Evolutionary conservation across 2,888 invertebrate species (phyloP).

Genomic region (Chaetogeoica ovagalla): DNA sequence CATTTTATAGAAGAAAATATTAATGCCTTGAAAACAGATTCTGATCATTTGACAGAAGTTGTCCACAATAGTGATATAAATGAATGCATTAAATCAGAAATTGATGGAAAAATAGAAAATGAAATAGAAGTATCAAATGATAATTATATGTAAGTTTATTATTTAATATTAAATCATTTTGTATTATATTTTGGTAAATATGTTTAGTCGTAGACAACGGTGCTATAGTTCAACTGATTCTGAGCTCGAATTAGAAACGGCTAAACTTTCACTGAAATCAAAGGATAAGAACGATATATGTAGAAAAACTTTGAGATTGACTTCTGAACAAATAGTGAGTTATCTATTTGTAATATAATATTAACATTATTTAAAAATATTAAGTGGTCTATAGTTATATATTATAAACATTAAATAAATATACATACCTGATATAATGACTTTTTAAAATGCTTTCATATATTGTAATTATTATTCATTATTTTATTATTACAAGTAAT

Average conservation of each 20-base stretch:
- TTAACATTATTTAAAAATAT: neutral
- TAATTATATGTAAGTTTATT: slow-evolving; percentile 28
- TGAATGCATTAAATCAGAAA: slow-evolving; percentile 34
- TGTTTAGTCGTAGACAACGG: slow-evolving; percentile 41
- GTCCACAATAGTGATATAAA: slow-evolving; percentile 16
- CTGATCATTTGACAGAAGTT: slow-evolving; percentile 19
- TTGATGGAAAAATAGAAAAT: slow-evolving; percentile 37
- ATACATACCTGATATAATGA: too few species aligned
- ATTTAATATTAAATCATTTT: neutral
- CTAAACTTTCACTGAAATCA: slow-evolving; percentile 37
- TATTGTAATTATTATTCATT: neutral
- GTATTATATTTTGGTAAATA: neutral
- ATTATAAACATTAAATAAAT: neutral
- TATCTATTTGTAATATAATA: slow-evolving; percentile 2
- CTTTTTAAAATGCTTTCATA: neutral
- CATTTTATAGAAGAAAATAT: slow-evolving; percentile 22
- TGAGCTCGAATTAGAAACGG: slow-evolving; percentile 63
- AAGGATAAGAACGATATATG: slow-evolving; percentile 69
- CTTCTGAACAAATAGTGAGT: slow-evolving; percentile 92
- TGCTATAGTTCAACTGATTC: slow-evolving; percentile 58
- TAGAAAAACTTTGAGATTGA: slow-evolving; percentile 86
- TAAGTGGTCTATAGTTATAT: neutral
- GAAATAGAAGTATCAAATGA: slow-evolving; percentile 11
- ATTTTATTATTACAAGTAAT: too few species aligned
- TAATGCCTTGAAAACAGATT: slow-evolving; percentile 23